Percentiles rank a stretch among this genome's conserved stretches.
phyloP scores from a whole-genome alignment of 1,140 invertebrate species.

The Anastrepha ludens region DNA sequence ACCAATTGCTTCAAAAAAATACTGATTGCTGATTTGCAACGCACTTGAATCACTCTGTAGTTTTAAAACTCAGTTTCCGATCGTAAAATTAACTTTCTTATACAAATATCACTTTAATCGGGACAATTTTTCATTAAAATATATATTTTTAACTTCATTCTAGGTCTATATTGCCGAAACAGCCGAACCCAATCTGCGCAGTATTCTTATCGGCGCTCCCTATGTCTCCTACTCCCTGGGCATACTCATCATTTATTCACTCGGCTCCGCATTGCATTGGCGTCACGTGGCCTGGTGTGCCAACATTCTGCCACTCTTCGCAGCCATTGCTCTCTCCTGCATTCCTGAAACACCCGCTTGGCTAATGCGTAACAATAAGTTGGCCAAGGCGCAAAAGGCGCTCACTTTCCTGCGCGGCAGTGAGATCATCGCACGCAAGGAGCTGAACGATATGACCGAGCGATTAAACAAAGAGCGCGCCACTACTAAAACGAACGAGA shows the following conservation, averaged over 20 bases:
- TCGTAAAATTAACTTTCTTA: too few relatives aligned
- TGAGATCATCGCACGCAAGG: constrained; percentile 75
- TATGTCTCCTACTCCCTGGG: constrained; percentile 83
- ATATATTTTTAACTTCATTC: neutral
- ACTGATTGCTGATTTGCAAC: too few relatives aligned
- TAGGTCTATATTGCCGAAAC: constrained; percentile 84
- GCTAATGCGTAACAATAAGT: constrained; percentile 79
- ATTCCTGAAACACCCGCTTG: constrained; percentile 85
- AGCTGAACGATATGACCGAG: constrained; percentile 64
- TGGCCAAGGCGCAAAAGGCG: constrained; percentile 79
- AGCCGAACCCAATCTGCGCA: constrained; percentile 80
- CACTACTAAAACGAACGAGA: constrained; percentile 74
- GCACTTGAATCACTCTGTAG: too few relatives aligned
- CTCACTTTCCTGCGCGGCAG: constrained; percentile 81
- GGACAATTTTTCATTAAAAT: too few relatives aligned
- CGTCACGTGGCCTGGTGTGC: constrained; percentile 79
- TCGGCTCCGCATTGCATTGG: constrained; percentile 81
- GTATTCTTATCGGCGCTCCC: constrained; percentile 80
- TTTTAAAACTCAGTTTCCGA: too few relatives aligned
- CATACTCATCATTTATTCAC: constrained; percentile 82
- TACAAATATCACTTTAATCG: too few relatives aligned
- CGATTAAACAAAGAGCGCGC: constrained; percentile 75
- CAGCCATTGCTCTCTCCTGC: constrained; percentile 77
- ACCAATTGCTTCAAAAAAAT: too few relatives aligned
- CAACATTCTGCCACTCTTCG: constrained; percentile 77